Conservation (phyloP, 1,140 invertebrate genomes). For the Venustaconcha ellipsiformis region DNA sequence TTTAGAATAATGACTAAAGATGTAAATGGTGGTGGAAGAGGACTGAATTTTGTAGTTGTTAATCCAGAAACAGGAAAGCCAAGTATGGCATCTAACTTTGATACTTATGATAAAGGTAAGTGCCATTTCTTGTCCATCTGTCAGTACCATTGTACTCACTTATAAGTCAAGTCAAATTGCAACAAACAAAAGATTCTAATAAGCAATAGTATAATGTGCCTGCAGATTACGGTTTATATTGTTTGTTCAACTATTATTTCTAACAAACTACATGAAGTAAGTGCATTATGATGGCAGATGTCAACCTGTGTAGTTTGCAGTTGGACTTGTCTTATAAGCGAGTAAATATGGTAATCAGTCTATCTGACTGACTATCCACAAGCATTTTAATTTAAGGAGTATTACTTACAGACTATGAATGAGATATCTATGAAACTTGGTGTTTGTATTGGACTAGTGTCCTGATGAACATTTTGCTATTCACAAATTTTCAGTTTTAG, state of each 20-base stretch:
- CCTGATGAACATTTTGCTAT: not conserved
- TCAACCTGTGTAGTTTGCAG: too few species aligned
- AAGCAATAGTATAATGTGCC: not conserved
- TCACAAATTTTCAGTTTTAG: not conserved
- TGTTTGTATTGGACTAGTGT: too few species aligned
- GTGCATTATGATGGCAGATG: too few species aligned
- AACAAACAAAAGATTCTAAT: not conserved
- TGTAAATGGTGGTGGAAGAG: constrained; percentile 70
- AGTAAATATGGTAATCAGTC: too few species aligned
- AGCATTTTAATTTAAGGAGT: too few species aligned
- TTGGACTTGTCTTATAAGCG: too few species aligned
- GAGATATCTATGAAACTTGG: too few species aligned
- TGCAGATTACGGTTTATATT: too few species aligned
- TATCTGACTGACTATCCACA: too few species aligned
- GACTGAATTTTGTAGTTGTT: constrained; percentile 70
- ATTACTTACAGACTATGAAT: too few species aligned
- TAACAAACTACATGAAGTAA: too few species aligned
- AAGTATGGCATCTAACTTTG: constrained; percentile 61
- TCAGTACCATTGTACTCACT: constrained; percentile 2
- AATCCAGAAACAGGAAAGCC: constrained; percentile 59
- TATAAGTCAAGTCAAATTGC: not conserved
- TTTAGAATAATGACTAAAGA: constrained; percentile 65
- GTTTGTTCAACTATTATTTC: too few species aligned
- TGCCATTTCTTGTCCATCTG: not conserved
- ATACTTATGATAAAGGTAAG: constrained; percentile 70